Conservation (phyloP, 2,797 vertebrate genomes). For the Eulemur rubriventer region DNA sequence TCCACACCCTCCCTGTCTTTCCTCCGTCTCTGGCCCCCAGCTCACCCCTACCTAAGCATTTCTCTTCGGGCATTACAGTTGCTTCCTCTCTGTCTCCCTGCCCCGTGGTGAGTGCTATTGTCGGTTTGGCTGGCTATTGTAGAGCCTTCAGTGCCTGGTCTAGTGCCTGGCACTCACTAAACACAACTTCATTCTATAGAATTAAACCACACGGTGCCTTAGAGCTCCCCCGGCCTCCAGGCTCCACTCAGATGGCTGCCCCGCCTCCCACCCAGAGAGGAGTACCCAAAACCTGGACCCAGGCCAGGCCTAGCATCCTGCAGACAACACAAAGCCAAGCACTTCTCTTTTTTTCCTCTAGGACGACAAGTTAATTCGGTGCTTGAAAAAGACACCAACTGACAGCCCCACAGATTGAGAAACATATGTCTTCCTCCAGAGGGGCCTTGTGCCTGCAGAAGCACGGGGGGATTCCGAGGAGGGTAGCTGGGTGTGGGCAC, state of each 20-base stretch:
- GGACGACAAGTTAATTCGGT: neutral
- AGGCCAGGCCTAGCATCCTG: neutral
- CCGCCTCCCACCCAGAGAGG: neutral
- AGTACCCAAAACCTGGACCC: neutral
- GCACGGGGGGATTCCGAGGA: neutral
- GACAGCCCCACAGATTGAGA: neutral
- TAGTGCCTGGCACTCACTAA: neutral
- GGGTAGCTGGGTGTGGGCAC: neutral
- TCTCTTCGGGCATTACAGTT: neutral
- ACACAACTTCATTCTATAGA: neutral
- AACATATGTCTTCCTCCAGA: neutral
- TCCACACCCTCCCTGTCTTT: neutral
- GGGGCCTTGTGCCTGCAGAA: neutral
- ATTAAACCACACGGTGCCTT: neutral
- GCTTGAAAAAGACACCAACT: constrained; percentile 24
- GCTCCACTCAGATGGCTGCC: neutral
- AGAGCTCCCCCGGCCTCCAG: neutral
- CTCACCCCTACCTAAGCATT: neutral
- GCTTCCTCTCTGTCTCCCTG: neutral
- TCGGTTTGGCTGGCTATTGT: neutral
- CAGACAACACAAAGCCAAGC: neutral
- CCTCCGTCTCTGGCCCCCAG: neutral
- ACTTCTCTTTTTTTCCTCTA: neutral
- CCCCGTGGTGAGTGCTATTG: neutral
- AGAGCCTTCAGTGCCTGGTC: neutral